Conservation (phyloP, 2,888 invertebrate genomes). For the Strigamia crassipes region DNA sequence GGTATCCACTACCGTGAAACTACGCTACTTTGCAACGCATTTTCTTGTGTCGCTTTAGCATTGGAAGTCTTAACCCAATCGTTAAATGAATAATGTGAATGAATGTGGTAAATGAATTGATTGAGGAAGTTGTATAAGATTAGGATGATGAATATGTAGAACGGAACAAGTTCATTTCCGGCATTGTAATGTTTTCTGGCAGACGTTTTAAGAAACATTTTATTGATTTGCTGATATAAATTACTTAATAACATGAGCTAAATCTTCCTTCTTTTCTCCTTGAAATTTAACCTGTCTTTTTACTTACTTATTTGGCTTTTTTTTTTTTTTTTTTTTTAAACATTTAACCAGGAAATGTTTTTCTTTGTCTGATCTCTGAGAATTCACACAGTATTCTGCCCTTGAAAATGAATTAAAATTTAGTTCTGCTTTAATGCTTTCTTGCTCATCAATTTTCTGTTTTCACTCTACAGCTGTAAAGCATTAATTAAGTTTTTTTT, state of each 20-base stretch:
- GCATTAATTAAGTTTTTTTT: neutral
- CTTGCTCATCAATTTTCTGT: slow-evolving; percentile 16
- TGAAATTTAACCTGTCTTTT: neutral
- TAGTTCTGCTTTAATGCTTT: slow-evolving; percentile 16
- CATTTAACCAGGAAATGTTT: slow-evolving; percentile 1
- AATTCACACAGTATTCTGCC: slow-evolving; percentile 16
- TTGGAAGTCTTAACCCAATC: no score
- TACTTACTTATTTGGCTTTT: no score
- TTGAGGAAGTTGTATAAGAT: slow-evolving; percentile 2
- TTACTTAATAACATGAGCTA: neutral
- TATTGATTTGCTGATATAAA: slow-evolving; percentile 7
- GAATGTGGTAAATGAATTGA: no score
- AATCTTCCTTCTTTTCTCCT: neutral
- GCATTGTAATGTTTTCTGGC: slow-evolving; percentile 3
- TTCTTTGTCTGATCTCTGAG: slow-evolving; percentile 7
- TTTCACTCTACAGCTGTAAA: slow-evolving; percentile 5
- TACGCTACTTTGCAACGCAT: no score
- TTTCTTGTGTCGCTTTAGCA: no score
- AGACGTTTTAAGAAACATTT: neutral
- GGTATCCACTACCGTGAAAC: no score
- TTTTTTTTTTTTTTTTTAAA: no score
- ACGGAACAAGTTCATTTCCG: slow-evolving; percentile 11
- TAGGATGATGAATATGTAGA: slow-evolving; percentile 3
- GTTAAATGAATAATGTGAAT: neutral
- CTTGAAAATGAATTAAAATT: slow-evolving; percentile 12